phyloP scores from a whole-genome alignment of 2,797 vertebrate species.

The Balearica regulorum region DNA sequence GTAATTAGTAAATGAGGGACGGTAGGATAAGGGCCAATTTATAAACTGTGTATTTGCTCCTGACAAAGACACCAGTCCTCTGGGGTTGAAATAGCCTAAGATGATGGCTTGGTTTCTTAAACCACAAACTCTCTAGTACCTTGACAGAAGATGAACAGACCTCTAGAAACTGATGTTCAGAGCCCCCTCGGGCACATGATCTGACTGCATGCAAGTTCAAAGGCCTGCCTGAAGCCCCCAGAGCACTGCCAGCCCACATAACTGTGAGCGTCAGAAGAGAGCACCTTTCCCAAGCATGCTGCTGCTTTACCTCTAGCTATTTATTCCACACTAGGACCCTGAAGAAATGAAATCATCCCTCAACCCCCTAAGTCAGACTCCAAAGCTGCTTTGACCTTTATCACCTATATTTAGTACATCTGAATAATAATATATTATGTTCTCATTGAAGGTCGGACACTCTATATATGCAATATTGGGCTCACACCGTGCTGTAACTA shows the following conservation, averaged over 20 bases:
- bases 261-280: background rate
- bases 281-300: slow-evolving; percentile 18
- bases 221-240: background rate
- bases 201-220: background rate
- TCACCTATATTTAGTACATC: slow-evolving; percentile 1
- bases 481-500: slow-evolving; percentile 59
- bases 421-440: slow-evolving; percentile 7
- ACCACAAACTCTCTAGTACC: background rate
- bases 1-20: background rate
- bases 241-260: background rate
- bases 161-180: background rate
- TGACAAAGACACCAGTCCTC: background rate
- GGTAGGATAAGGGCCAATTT: background rate
- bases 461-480: background rate
- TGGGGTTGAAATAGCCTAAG: background rate
- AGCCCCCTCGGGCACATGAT: background rate
- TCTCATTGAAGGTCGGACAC: background rate
- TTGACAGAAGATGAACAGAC: background rate
- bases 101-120: background rate
- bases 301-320: slow-evolving; percentile 4
- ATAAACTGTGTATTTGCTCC: background rate
- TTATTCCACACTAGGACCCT: background rate
- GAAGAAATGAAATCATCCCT: background rate
- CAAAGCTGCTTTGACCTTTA: background rate
- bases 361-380: background rate